Evolutionary conservation across 2,113 vertebrate genomes (phyloP).

Genomic region (Hippolais icterina): DNA sequence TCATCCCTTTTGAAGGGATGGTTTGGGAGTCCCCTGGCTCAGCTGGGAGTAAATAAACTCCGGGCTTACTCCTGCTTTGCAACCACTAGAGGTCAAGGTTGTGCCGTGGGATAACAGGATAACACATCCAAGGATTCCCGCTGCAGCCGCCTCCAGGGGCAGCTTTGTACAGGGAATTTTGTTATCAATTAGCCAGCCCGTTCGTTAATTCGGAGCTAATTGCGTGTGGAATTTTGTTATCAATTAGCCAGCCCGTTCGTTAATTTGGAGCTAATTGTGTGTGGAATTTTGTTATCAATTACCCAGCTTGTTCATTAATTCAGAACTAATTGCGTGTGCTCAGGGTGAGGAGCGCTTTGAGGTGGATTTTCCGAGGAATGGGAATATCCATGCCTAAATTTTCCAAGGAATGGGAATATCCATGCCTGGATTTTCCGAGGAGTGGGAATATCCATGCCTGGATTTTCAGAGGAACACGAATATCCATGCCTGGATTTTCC

Average conservation of each 20-base stretch:
- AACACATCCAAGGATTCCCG: neutral
- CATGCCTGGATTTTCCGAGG: neutral
- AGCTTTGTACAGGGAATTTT: accelerated
- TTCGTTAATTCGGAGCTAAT: accelerated
- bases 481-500: neutral
- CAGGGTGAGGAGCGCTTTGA: accelerated
- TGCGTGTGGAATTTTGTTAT: too few species aligned
- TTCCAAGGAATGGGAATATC: neutral
- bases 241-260: accelerated
- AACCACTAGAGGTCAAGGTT: constrained; percentile 77
- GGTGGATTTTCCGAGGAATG: neutral
- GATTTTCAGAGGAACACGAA: neutral
- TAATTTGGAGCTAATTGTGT: accelerated
- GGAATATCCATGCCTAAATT: neutral
- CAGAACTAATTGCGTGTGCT: accelerated
- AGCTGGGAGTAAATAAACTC: neutral
- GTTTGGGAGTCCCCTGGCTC: neutral
- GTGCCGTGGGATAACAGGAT: neutral
- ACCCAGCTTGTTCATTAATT: accelerated
- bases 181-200: accelerated
- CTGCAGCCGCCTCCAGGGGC: neutral
- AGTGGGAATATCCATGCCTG: too few species aligned
- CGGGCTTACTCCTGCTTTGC: neutral
- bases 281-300: neutral
- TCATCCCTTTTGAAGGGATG: neutral